These are phyloP conservation scores for Sebastes fasciatus DNA, from an alignment of 2,113 vertebrate species.

Conservation along the genomic window DNA sequence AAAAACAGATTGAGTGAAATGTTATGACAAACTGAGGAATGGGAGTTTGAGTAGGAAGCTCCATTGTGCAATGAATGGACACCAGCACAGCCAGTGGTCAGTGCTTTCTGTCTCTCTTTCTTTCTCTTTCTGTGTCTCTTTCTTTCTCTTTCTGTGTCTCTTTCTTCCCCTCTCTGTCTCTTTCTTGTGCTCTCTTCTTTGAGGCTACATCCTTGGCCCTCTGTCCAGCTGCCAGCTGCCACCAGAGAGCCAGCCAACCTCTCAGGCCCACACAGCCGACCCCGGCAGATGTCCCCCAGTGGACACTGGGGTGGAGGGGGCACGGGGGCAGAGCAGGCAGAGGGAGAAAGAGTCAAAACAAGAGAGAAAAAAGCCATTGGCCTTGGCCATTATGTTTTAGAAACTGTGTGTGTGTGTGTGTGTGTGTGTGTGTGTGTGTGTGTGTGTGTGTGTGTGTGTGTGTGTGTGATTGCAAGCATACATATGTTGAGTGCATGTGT, in stretches of 20 bases:
- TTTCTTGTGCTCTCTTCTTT: constrained; percentile 39
- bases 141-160: background rate
- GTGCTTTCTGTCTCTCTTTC: constrained; percentile 12
- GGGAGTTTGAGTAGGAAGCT: constrained; percentile 15
- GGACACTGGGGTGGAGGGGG: constrained; percentile 57
- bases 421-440: background rate
- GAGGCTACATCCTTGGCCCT: constrained; percentile 40
- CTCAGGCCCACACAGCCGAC: constrained; percentile 52
- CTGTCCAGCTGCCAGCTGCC: constrained; percentile 76
- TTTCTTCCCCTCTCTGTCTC: constrained; percentile 4
- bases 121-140: background rate
- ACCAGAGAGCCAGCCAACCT: constrained; percentile 57
- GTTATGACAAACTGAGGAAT: constrained; percentile 44
- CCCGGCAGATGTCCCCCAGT: constrained; percentile 73
- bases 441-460: constrained; percentile 1
- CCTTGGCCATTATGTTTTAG: constrained; percentile 51
- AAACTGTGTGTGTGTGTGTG: constrained; percentile 5
- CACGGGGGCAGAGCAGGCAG: constrained; percentile 39
- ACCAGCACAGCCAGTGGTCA: background rate
- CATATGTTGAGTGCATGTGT: background rate
- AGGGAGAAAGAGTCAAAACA: constrained; percentile 29
- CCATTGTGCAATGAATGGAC: constrained; percentile 3
- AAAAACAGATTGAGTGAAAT: constrained; percentile 32
- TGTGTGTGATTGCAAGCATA: background rate
- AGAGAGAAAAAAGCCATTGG: constrained; percentile 24